Evolutionary conservation across 2,888 invertebrate species (phyloP), one percentile per base, ranked within the genome.

Genomic region (Agapostemon virescens): DNA sequence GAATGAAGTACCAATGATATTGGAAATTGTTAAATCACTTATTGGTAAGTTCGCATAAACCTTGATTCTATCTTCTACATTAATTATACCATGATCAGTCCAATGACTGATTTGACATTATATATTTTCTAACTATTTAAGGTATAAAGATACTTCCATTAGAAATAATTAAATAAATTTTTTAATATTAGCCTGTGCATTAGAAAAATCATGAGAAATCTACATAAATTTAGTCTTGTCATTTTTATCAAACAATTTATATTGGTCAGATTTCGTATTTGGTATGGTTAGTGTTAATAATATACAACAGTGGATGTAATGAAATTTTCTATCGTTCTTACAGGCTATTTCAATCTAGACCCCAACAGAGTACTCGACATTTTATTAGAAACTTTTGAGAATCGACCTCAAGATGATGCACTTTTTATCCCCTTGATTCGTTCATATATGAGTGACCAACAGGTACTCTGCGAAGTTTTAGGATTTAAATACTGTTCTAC

Each of bases 321-420:
- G n/a, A 52, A 9, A n/a, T 42, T n/a, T 49, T 45, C 4, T 80
- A 42, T 83, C 85, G 30, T 83, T 88, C 87, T 90, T 90, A 4
- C 92, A 98, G 99, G 99, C 90, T 99, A 98, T 93, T 99, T 99
- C 93, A 99, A 99, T 94, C 95, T 99, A 92, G 99, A 99, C 93
- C 99, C 99, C 6, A 99, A 99, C 93, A 95, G 99, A 90, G 98
- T 99, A 20, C 93, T 99, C 85, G 99, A 99, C 92, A 96, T 99
- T 83, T 97, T 99, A 87, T 94, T 99, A 88, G 99, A 99, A 93
- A 97, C 98, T 40, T 99, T 99, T 94, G 99, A 99, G 92, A 96
- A 96, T 85, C 95, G 97, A 74, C 96, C 97, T 0, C 95, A 96
- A 87, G 94, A 96, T 92, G 95, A 96, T 88, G 94, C 95, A 71